Conservation (phyloP, 2,113 vertebrate genomes). For the Burhinus bistriatus region DNA sequence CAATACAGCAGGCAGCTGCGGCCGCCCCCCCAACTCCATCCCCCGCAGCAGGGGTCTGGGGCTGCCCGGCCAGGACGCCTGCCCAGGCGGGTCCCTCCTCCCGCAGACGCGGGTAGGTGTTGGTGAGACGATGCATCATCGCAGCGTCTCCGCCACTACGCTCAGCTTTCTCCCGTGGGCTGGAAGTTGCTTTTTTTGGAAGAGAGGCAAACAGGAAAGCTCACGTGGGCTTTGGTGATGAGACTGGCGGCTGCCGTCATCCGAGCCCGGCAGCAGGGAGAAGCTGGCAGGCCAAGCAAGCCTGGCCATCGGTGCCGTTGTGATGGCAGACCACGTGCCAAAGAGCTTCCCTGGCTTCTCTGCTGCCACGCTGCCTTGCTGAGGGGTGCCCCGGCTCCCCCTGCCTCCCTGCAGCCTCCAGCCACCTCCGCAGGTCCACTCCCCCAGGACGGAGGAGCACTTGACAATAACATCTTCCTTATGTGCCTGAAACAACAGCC, state of each 20-base stretch:
- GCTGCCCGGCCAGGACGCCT: background rate
- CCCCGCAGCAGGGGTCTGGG: background rate
- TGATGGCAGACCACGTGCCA: background rate
- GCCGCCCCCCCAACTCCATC: accelerated
- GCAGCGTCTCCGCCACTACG: background rate
- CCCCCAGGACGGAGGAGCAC: background rate
- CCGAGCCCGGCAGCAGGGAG: background rate
- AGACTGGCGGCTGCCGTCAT: background rate
- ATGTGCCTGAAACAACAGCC: background rate
- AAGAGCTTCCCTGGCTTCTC: background rate
- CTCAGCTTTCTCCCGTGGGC: background rate
- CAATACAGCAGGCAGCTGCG: accelerated
- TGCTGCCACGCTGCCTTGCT: background rate
- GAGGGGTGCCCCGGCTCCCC: background rate
- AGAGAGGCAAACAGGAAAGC: background rate
- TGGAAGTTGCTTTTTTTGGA: conserved; percentile 51
- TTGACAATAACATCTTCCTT: conserved; percentile 6
- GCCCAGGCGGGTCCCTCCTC: background rate
- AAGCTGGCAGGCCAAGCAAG: background rate
- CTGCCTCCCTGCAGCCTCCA: background rate
- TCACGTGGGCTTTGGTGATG: background rate
- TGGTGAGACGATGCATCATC: background rate
- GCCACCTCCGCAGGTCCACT: background rate
- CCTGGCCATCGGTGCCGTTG: background rate
- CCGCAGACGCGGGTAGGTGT: background rate